Conservation (phyloP, 1,140 invertebrate species). For the Drosophila asahinai region DNA sequence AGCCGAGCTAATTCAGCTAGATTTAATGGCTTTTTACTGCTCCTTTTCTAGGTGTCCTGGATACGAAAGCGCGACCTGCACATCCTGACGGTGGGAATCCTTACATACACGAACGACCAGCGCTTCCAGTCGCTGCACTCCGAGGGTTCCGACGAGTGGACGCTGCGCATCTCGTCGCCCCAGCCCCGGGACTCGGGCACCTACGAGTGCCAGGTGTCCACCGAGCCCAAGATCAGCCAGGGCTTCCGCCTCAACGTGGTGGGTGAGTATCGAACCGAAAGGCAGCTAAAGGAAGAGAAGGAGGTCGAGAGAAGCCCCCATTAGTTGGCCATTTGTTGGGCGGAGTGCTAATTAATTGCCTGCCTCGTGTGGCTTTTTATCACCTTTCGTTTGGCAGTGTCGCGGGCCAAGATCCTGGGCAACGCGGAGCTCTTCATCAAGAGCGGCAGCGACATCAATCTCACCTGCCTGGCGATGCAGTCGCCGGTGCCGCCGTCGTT, state of each 20-base stretch:
- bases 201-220: constrained; percentile 95
- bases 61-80: constrained; percentile 91
- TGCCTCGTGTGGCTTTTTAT: constrained; percentile 33
- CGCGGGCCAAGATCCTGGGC: constrained; percentile 94
- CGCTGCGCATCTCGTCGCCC: constrained; percentile 92
- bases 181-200: constrained; percentile 91
- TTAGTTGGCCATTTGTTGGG: constrained; percentile 24
- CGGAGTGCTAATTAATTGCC: constrained; percentile 39
- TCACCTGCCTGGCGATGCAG: constrained; percentile 94
- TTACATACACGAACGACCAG: constrained; percentile 92
- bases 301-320: background rate
- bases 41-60: constrained; percentile 89
- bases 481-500: constrained; percentile 94
- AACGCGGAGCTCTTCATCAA: constrained; percentile 94
- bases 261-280: constrained; percentile 87
- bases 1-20: background rate
- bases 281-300: too few relatives aligned
- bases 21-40: constrained; percentile 8
- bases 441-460: constrained; percentile 95
- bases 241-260: constrained; percentile 93
- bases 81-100: constrained; percentile 90
- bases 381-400: constrained; percentile 88
- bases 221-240: constrained; percentile 93
- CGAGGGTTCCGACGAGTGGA: constrained; percentile 95
- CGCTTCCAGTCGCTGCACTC: constrained; percentile 92